Conservation (phyloP, 1,140 invertebrate species). For the Plutomurus gul region DNA sequence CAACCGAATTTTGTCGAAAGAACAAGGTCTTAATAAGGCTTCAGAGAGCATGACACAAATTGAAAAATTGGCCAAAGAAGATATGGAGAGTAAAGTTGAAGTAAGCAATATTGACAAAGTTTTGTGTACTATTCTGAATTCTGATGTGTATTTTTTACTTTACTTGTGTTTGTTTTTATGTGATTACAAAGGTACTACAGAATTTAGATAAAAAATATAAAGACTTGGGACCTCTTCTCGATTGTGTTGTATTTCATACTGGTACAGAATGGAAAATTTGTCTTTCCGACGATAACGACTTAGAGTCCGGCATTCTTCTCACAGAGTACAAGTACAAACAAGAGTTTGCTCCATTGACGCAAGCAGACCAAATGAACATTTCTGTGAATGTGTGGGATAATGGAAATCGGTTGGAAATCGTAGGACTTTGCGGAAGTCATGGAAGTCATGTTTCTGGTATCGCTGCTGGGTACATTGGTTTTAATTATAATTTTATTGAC, state of each 20-base stretch:
- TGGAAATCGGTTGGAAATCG: slow-evolving; percentile 90
- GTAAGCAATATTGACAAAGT: slow-evolving; percentile 67
- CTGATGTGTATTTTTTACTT: neutral
- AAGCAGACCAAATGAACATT: slow-evolving; percentile 80
- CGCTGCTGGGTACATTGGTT: slow-evolving; percentile 59
- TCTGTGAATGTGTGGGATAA: slow-evolving; percentile 92
- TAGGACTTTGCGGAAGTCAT: slow-evolving; percentile 81
- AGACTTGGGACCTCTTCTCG: slow-evolving; percentile 86
- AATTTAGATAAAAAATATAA: slow-evolving; percentile 82
- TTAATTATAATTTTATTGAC: neutral
- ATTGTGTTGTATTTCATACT: slow-evolving; percentile 91
- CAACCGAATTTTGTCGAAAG: slow-evolving; percentile 13
- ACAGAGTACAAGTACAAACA: slow-evolving; percentile 83
- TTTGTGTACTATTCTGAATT: slow-evolving; percentile 44
- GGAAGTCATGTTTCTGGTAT: slow-evolving; percentile 93
- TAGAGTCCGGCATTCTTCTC: slow-evolving; percentile 74
- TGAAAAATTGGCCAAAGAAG: slow-evolving; percentile 83
- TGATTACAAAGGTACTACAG: slow-evolving; percentile 20
- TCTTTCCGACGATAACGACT: slow-evolving; percentile 74
- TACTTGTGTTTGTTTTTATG: neutral
- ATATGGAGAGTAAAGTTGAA: slow-evolving; percentile 84
- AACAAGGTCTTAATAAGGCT: slow-evolving; percentile 5
- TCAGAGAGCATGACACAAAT: slow-evolving; percentile 54
- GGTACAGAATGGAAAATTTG: slow-evolving; percentile 73
- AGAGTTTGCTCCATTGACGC: slow-evolving; percentile 76